phyloP scores from a whole-genome alignment of 1,140 invertebrate species.

The Bombus balteatus region DNA sequence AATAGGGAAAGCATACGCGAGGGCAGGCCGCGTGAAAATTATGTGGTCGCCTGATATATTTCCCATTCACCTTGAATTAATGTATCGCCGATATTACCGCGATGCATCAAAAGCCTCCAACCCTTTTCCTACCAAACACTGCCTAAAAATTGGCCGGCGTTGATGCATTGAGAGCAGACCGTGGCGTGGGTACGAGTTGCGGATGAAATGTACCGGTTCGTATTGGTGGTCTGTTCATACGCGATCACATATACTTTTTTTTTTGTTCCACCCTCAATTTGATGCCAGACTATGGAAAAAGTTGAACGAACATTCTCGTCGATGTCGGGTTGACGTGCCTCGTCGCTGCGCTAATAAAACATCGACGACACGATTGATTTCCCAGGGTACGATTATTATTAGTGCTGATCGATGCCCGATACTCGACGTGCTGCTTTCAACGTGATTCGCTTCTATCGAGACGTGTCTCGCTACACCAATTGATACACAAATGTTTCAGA shows the following conservation, averaged over 20 bases:
- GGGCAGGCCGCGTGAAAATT: slow-evolving; percentile 63
- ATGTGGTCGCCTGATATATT: slow-evolving; percentile 74
- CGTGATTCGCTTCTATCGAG: neutral
- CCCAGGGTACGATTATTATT: slow-evolving; percentile 17
- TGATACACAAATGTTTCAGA: neutral
- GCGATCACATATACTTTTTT: slow-evolving; percentile 19
- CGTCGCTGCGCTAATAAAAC: slow-evolving; percentile 33
- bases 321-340: slow-evolving; percentile 25
- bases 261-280: neutral
- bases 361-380: slow-evolving; percentile 28
- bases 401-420: neutral
- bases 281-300: slow-evolving; percentile 2
- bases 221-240: slow-evolving; percentile 41
- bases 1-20: slow-evolving; percentile 40
- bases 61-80: slow-evolving; percentile 78
- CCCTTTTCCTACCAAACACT: neutral
- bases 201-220: slow-evolving; percentile 59
- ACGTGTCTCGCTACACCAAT: neutral
- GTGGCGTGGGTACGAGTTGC: slow-evolving; percentile 46
- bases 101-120: slow-evolving; percentile 75
- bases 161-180: slow-evolving; percentile 71
- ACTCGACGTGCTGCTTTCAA: neutral
- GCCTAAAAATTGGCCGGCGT: slow-evolving; percentile 75
- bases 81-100: slow-evolving; percentile 78
- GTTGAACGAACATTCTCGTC: slow-evolving; percentile 39